Conservation (phyloP, 2,888 invertebrate species). For the Tinea semifulvella region DNA sequence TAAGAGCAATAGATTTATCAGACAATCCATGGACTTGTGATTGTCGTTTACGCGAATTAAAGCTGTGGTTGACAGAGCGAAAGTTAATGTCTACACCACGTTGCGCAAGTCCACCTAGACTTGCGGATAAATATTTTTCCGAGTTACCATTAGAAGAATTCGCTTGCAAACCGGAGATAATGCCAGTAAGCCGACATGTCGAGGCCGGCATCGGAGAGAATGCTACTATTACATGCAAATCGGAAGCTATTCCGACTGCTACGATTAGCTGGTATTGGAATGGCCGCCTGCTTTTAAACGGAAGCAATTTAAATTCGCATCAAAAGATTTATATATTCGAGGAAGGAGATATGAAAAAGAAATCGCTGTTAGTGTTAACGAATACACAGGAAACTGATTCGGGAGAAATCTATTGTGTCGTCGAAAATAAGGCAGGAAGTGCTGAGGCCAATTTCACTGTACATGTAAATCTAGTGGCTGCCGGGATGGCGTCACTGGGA, state of each 20-base stretch:
- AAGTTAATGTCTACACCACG: conserved; percentile 82
- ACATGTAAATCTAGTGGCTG: conserved; percentile 79
- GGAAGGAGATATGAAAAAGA: conserved; percentile 79
- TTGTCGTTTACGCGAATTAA: conserved; percentile 81
- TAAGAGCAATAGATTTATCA: conserved; percentile 84
- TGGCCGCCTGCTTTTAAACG: conserved; percentile 78
- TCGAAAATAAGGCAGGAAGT: conserved; percentile 88
- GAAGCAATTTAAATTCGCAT: conserved; percentile 79
- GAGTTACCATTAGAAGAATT: conserved; percentile 84
- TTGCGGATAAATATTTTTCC: conserved; percentile 76
- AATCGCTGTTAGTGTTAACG: conserved; percentile 78
- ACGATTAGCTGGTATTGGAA: conserved; percentile 89
- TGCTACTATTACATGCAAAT: conserved; percentile 83
- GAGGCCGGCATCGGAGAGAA: conserved; percentile 85
- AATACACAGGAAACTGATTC: conserved; percentile 86
- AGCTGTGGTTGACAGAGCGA: conserved; percentile 81
- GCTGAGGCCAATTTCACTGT: conserved; percentile 91
- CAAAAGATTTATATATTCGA: conserved; percentile 81
- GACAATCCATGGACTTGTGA: conserved; percentile 92
- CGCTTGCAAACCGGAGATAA: conserved; percentile 84
- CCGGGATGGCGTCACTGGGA: conserved; percentile 82
- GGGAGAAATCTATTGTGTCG: conserved; percentile 87
- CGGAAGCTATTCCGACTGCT: conserved; percentile 83
- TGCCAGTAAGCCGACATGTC: conserved; percentile 78
- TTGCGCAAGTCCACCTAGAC: conserved; percentile 76